phyloP scores from a whole-genome alignment of 2,113 vertebrate genomes.

The Actinemys pallida region DNA sequence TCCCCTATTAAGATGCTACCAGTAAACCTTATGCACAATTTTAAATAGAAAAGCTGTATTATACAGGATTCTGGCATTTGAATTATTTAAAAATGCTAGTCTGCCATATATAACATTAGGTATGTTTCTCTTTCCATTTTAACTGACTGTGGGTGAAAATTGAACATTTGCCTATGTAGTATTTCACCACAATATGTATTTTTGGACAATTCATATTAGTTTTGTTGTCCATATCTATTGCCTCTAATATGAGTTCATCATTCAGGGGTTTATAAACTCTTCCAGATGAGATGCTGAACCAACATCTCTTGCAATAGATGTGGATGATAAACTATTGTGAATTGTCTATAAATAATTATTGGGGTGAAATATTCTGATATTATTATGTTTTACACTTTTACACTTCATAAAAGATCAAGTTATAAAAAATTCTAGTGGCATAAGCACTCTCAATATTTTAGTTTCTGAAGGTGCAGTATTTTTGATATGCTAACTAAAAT shows the following conservation, averaged over 20 bases:
- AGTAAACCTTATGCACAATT: not conserved
- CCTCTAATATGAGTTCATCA: constrained; percentile 29
- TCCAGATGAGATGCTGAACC: constrained; percentile 13
- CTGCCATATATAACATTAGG: constrained; percentile 2
- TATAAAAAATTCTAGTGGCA: not conserved
- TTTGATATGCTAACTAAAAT: not conserved
- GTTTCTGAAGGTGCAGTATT: not conserved
- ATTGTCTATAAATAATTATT: constrained; percentile 42
- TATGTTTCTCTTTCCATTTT: not conserved
- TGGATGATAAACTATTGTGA: constrained; percentile 16
- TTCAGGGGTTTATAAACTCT: constrained; percentile 28
- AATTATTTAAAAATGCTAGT: not conserved
- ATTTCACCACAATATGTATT: constrained; percentile 43
- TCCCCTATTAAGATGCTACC: constrained; percentile 11
- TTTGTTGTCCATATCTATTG: constrained; percentile 28
- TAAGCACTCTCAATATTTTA: not conserved
- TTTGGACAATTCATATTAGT: not conserved
- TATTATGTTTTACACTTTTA: constrained; percentile 4
- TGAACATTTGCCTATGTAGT: not conserved
- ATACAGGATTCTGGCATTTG: not conserved
- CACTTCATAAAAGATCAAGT: not conserved
- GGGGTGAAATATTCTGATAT: constrained; percentile 1
- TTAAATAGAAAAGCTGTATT: not conserved
- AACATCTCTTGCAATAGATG: constrained; percentile 11
- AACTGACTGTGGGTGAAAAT: not conserved